These are phyloP conservation scores for Atopsyche davidsoni DNA, from an alignment of 1,140 invertebrate species.

Conservation along the genomic window DNA sequence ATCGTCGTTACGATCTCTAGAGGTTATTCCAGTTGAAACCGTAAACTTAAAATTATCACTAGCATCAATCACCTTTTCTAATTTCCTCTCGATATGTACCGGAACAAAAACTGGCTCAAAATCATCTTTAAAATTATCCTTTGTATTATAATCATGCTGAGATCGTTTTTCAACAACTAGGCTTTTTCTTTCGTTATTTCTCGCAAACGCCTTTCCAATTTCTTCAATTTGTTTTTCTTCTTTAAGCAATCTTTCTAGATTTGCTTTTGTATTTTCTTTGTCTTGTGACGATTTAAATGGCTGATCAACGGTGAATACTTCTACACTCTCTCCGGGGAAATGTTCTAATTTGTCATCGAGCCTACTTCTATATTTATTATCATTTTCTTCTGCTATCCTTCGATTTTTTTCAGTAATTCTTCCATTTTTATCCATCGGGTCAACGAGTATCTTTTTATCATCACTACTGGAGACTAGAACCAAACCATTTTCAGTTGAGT, in stretches of 20 bases:
- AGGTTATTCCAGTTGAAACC: too few species aligned
- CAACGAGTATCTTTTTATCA: slow-evolving; percentile 4
- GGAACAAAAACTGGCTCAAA: slow-evolving; percentile 24
- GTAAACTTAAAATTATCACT: too few species aligned
- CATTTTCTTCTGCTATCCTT: slow-evolving; percentile 1
- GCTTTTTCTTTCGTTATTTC: slow-evolving; percentile 35
- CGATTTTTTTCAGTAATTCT: slow-evolving; percentile 18
- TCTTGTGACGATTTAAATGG: slow-evolving; percentile 28
- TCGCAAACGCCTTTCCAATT: slow-evolving; percentile 41
- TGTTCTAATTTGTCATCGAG: slow-evolving; percentile 44
- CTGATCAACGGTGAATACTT: slow-evolving; percentile 45
- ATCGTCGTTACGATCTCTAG: too few species aligned
- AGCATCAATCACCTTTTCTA: slow-evolving; percentile 15
- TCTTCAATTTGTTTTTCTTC: slow-evolving; percentile 48
- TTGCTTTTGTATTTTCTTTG: slow-evolving; percentile 36
- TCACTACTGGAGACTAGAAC: slow-evolving; percentile 22
- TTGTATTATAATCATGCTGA: slow-evolving; percentile 40
- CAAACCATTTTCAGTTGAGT: slow-evolving; percentile 18
- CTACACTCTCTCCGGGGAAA: slow-evolving; percentile 38
- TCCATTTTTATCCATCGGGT: slow-evolving; percentile 25
- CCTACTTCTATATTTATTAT: slow-evolving; percentile 6
- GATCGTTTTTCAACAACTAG: slow-evolving; percentile 41
- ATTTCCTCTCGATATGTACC: slow-evolving; percentile 19
- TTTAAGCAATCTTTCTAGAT: slow-evolving; percentile 42
- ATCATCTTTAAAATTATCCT: slow-evolving; percentile 31